These are phyloP conservation scores for Osmerus mordax DNA, from an alignment of 2,113 vertebrate species.

Conservation along the genomic window DNA sequence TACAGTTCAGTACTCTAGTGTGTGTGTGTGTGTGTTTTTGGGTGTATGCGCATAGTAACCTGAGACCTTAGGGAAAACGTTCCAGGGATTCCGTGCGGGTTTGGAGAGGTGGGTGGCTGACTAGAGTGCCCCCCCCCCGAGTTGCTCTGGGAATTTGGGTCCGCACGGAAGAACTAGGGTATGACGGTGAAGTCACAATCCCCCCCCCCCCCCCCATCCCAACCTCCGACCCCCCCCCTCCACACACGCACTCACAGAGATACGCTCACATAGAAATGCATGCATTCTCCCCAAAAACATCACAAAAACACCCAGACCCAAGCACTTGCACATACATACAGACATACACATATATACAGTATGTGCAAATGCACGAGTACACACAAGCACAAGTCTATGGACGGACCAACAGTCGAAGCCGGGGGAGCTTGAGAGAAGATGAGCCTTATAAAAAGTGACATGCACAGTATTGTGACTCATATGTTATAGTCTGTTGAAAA, in stretches of 20 bases:
- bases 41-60: not conserved
- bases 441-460: too few species aligned
- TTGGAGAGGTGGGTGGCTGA: not conserved
- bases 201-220: not conserved
- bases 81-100: not conserved
- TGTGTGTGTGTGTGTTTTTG: not conserved
- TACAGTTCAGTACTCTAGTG: not conserved
- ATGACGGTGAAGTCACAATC: not conserved
- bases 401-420: too few species aligned
- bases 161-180: not conserved
- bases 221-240: conserved; percentile 7
- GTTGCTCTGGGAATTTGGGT: not conserved
- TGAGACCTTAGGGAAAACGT: not conserved
- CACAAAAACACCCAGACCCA: too few species aligned
- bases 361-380: too few species aligned
- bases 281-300: too few species aligned
- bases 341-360: too few species aligned
- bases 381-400: too few species aligned
- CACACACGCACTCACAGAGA: not conserved
- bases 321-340: too few species aligned
- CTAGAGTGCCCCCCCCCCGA: not conserved
- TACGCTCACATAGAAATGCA: too few species aligned
- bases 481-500: too few species aligned
- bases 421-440: too few species aligned
- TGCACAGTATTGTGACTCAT: too few species aligned